phyloP scores from a whole-genome alignment of 1,140 invertebrate genomes.

The Frieseomelitta varia region DNA sequence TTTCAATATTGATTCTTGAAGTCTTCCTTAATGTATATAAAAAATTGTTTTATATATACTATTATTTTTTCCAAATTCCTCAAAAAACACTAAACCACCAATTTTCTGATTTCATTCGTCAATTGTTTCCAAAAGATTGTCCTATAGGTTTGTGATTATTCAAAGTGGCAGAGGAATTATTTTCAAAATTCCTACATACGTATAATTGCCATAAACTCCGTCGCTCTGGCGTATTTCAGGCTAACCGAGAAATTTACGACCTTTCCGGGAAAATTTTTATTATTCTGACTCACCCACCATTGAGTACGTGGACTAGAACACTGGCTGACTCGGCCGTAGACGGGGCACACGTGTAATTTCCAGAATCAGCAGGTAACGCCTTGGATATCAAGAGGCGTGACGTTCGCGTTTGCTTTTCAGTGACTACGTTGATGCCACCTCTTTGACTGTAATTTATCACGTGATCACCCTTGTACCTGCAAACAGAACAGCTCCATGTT shows the following conservation, averaged over 20 bases:
- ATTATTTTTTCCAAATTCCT: no score
- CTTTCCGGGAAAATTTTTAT: slow-evolving; percentile 12
- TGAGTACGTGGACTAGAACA: slow-evolving; percentile 85
- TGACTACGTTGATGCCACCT: slow-evolving; percentile 92
- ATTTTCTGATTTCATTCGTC: neutral
- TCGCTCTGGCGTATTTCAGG: no score
- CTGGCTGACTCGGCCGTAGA: slow-evolving; percentile 84
- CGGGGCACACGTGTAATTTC: slow-evolving; percentile 94
- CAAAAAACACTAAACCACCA: neutral
- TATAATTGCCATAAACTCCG: neutral
- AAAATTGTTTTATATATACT: no score
- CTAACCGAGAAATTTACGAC: neutral
- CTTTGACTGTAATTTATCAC: slow-evolving; percentile 94
- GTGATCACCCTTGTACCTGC: slow-evolving; percentile 89
- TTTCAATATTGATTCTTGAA: no score
- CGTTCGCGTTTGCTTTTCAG: slow-evolving; percentile 92
- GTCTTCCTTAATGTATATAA: no score
- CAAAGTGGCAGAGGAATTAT: neutral
- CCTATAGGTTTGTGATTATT: neutral
- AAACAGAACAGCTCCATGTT: slow-evolving; percentile 19
- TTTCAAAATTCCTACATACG: neutral
- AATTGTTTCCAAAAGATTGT: neutral
- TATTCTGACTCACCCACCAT: slow-evolving; percentile 81
- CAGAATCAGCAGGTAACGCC: slow-evolving; percentile 89
- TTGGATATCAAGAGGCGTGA: slow-evolving; percentile 91